Evolutionary conservation across 1,140 invertebrate genomes (phyloP).

Genomic region (Macrocentrus cingulum): DNA sequence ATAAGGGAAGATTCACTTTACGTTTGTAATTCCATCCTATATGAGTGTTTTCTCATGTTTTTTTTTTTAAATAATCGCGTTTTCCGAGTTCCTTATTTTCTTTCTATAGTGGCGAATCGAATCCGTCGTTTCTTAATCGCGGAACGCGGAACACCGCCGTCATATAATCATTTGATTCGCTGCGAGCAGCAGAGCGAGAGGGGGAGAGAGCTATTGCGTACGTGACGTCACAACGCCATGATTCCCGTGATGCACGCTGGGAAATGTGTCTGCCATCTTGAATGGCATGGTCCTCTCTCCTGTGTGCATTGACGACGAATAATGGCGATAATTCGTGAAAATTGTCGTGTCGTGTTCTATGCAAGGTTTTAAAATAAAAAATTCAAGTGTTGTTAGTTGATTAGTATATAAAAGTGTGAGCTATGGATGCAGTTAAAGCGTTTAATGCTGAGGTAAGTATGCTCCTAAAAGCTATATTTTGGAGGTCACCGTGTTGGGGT

Average conservation of each 20-base stretch:
- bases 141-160: too few species aligned
- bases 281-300: conserved; percentile 50
- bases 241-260: conserved; percentile 42
- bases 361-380: conserved; percentile 32
- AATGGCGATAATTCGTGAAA: conserved; percentile 36
- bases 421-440: conserved; percentile 67
- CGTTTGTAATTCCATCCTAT: too few species aligned
- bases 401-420: conserved; percentile 8
- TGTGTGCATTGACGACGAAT: conserved; percentile 35
- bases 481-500: conserved; percentile 42
- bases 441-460: conserved; percentile 67
- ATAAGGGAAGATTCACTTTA: too few species aligned
- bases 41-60: too few species aligned
- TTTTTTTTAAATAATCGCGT: too few species aligned
- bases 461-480: conserved; percentile 29
- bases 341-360: conserved; percentile 30
- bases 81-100: too few species aligned
- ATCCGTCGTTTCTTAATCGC: too few species aligned
- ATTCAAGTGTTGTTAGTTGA: not conserved
- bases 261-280: conserved; percentile 52
- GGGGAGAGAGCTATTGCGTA: too few species aligned
- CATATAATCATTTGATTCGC: too few species aligned
- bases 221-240: conserved; percentile 49
- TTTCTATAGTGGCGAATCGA: too few species aligned
- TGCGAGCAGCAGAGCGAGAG: too few species aligned